Conservation (phyloP, 2,113 vertebrate species). For the Vimba vimba region DNA sequence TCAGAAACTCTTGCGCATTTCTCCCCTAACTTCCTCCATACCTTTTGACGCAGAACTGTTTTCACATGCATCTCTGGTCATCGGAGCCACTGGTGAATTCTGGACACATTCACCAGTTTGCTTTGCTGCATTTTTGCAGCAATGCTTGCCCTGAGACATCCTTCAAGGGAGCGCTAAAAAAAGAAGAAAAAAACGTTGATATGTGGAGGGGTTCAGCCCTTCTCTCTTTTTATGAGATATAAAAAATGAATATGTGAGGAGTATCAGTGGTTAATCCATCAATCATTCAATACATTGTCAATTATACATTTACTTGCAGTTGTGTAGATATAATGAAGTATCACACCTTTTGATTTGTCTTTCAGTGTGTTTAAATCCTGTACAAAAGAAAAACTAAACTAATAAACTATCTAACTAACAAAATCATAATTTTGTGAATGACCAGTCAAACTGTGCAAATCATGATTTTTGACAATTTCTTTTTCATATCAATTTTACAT, state of each 20-base stretch:
- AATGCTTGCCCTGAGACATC: neutral
- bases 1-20: slow-evolving; percentile 36
- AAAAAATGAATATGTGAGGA: neutral
- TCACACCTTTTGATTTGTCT: neutral
- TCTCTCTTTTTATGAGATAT: slow-evolving; percentile 10
- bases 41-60: neutral
- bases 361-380: slow-evolving; percentile 17
- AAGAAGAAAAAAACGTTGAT: neutral
- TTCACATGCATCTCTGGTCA: slow-evolving; percentile 13
- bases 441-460: neutral
- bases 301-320: neutral
- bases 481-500: neutral
- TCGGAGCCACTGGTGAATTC: neutral
- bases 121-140: neutral
- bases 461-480: neutral
- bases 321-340: neutral
- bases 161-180: slow-evolving; percentile 34
- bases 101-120: neutral
- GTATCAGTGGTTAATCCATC: neutral
- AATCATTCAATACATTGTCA: neutral
- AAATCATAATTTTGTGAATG: neutral
- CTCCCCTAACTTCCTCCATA: neutral
- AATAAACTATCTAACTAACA: neutral
- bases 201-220: neutral
- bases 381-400: neutral